These are phyloP conservation scores for Amphipyra berbera DNA, from an alignment of 2,888 invertebrate genomes.

Conservation along the genomic window DNA sequence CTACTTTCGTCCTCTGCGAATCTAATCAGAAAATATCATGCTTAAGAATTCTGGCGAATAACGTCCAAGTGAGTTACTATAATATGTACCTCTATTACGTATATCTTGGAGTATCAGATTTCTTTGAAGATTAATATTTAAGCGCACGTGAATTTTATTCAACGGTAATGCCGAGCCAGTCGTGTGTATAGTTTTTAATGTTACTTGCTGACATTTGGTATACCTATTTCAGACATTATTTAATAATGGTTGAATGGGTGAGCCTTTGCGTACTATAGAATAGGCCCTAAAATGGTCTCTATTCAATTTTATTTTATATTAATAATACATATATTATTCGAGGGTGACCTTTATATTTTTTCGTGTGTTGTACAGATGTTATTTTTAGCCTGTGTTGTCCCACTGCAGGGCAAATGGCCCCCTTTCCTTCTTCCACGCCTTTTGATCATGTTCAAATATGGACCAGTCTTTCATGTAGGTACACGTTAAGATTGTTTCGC, in stretches of 20 bases:
- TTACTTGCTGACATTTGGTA: not conserved
- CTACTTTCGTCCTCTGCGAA: constrained; percentile 5
- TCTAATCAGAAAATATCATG: constrained; percentile 14
- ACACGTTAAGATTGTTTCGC: too few species aligned
- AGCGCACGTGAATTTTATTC: constrained; percentile 3
- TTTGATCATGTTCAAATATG: too few species aligned
- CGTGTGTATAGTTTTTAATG: constrained; percentile 5
- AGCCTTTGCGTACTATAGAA: not conserved
- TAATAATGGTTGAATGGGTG: not conserved
- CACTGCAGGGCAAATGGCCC: too few species aligned
- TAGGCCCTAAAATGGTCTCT: too few species aligned
- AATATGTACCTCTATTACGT: not conserved
- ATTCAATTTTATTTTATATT: too few species aligned
- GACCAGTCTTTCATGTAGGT: too few species aligned
- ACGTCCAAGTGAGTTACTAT: not conserved
- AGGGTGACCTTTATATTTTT: too few species aligned
- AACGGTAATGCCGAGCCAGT: not conserved
- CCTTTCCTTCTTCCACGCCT: too few species aligned
- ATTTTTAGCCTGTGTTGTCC: too few species aligned
- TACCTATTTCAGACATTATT: not conserved
- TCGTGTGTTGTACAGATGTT: too few species aligned
- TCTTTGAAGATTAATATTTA: not conserved
- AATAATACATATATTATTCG: too few species aligned
- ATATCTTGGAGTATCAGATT: not conserved
- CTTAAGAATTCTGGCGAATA: not conserved